A percentile compares a stretch with the other conserved stretches of the same genome.
These are phyloP conservation scores for Laticauda laticaudata DNA, from an alignment of 2,113 vertebrate genomes.

Conservation along the genomic window DNA sequence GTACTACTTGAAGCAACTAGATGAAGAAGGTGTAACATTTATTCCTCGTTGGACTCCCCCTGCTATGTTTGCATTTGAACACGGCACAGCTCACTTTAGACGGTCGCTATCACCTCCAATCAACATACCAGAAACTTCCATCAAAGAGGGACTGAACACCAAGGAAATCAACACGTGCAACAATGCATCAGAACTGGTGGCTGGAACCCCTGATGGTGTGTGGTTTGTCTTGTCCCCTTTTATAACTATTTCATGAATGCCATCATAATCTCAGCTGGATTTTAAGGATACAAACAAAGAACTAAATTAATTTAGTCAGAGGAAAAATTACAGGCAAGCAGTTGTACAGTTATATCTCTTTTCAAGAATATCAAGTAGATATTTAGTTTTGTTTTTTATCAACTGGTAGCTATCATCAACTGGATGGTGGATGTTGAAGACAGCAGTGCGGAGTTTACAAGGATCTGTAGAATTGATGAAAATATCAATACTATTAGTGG, in stretches of 20 bases:
- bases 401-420: background rate
- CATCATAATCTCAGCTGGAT: background rate
- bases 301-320: background rate
- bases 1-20: slow-evolving; percentile 87
- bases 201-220: slow-evolving; percentile 81
- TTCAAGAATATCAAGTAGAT: background rate
- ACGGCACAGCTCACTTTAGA: slow-evolving; percentile 34
- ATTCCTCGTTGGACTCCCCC: slow-evolving; percentile 85
- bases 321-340: background rate
- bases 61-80: slow-evolving; percentile 58
- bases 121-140: slow-evolving; percentile 64
- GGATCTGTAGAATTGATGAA: background rate
- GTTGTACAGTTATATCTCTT: background rate
- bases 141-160: slow-evolving; percentile 62
- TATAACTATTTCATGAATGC: background rate
- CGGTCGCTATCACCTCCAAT: slow-evolving; percentile 59
- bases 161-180: slow-evolving; percentile 69
- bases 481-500: background rate
- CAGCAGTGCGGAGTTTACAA: accelerated
- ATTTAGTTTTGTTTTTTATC: background rate
- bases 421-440: background rate
- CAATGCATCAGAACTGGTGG: slow-evolving; percentile 66
- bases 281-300: background rate
- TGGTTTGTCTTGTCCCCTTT: background rate
- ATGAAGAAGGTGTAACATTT: slow-evolving; percentile 84